These are phyloP conservation scores for Tamandua tetradactyla DNA, from an alignment of 2,797 vertebrate genomes.

Conservation along the genomic window DNA sequence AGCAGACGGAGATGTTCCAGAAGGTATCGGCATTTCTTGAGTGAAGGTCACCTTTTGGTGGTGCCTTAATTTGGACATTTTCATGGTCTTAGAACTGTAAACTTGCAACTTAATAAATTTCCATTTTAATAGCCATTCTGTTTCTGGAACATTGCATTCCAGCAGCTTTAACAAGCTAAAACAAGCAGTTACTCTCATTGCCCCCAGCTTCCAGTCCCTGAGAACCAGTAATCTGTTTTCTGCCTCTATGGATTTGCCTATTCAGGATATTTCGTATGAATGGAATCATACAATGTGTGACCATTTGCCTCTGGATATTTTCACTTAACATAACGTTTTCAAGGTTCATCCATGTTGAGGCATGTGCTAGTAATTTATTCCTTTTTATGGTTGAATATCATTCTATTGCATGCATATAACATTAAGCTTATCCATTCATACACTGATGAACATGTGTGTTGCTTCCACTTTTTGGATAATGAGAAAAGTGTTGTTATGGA, in stretches of 20 bases:
- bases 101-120: no score
- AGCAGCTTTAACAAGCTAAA: no score
- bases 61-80: no score
- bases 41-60: no score
- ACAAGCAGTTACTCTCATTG: background rate
- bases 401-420: background rate
- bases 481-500: background rate
- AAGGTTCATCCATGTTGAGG: background rate
- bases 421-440: background rate
- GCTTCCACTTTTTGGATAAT: background rate
- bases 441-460: background rate
- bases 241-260: background rate
- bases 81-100: no score
- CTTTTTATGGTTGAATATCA: background rate
- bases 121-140: no score
- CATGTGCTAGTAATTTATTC: background rate
- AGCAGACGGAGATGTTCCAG: no score
- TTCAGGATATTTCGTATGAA: background rate
- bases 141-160: no score
- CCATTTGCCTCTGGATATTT: background rate
- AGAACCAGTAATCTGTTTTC: background rate
- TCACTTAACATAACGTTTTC: background rate
- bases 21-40: no score
- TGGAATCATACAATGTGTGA: background rate
- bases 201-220: background rate